Base-by-base conservation (phyloP, 2,113 vertebrate species). In the Vidua macroura region DNA sequence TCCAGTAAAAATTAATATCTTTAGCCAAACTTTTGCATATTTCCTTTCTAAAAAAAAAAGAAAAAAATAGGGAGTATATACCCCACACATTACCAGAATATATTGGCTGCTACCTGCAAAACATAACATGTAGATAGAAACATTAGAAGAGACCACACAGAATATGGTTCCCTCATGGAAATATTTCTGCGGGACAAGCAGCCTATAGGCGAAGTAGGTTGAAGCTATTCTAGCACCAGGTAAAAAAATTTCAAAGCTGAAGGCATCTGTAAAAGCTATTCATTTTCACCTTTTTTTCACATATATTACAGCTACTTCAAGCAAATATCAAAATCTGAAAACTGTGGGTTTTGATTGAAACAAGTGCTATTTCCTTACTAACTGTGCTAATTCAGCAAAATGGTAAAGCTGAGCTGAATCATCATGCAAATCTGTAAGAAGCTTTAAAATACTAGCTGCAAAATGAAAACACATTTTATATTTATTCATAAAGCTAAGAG, bases 211-310 rank as follows among this genome's bases (percentile, higher is more conserved):
- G 77, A 77, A 82, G 20, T 62, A 93, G 31, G 9, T 52, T 88
- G 82, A 66, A 96, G 76, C 16, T 95, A 91, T 87, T 95, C 24
- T 87, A 86, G 79, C 39, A 85, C 21, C 83, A 84, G 55, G 83
- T 82, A 95, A 94, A 64, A 64, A 95, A 86, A 94, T 96, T 95
- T 96, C 68, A 97, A 92, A 94, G 77, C 48, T 69, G 62, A 95
- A 94, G 67, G 72, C 68, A 95, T 85, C 76, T 11, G 22, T 83
- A 37, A 70, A 70, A 96, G 77, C 58, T 92, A 82, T 60, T 96
- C 13, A 95, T 86, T 88, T 89, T 85, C 13, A 80, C 82, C 93
- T 91, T 69, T 95, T 95, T 89, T 92, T 13, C n/a, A n/a, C 59
- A 24, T 37, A 51, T 21, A 39, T 53, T 86, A 74, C 35, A 33